Evolutionary conservation across 2,888 invertebrate genomes (phyloP).

Genomic region (Arctia plantaginis): DNA sequence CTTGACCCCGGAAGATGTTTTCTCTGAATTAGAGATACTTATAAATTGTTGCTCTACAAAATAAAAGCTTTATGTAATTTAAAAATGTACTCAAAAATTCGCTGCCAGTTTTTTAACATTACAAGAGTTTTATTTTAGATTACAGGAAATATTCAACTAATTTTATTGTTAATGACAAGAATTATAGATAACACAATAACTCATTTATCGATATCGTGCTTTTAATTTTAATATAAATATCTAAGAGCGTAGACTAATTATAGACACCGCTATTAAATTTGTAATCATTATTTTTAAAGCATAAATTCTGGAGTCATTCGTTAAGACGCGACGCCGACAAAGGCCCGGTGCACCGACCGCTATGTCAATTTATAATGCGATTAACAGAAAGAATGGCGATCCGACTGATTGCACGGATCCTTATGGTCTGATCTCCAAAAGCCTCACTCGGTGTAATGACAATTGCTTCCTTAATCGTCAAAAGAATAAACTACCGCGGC

Average conservation of each 20-base stretch:
- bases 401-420: constrained; percentile 77
- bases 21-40: too few species aligned
- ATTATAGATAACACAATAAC: constrained; percentile 34
- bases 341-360: constrained; percentile 72
- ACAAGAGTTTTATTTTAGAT: background rate
- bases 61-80: too few species aligned
- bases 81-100: too few species aligned
- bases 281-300: constrained; percentile 74
- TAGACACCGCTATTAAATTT: constrained; percentile 72
- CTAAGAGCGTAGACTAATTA: constrained; percentile 67
- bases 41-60: too few species aligned
- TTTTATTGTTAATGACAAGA: constrained; percentile 8
- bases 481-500: constrained; percentile 58
- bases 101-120: too few species aligned
- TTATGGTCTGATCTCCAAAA: constrained; percentile 72
- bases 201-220: constrained; percentile 37
- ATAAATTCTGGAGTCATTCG: constrained; percentile 72
- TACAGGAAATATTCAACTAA: background rate
- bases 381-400: constrained; percentile 82
- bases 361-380: constrained; percentile 84
- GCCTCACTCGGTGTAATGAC: constrained; percentile 67
- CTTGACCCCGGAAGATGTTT: too few species aligned
- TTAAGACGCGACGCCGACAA: constrained; percentile 78
- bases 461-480: constrained; percentile 66
- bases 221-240: constrained; percentile 35